A percentile compares a stretch with the other conserved stretches of the same genome.
Evolutionary conservation across 2,888 invertebrate genomes (phyloP).

Genomic region (Hirtodrosophila confusa): DNA sequence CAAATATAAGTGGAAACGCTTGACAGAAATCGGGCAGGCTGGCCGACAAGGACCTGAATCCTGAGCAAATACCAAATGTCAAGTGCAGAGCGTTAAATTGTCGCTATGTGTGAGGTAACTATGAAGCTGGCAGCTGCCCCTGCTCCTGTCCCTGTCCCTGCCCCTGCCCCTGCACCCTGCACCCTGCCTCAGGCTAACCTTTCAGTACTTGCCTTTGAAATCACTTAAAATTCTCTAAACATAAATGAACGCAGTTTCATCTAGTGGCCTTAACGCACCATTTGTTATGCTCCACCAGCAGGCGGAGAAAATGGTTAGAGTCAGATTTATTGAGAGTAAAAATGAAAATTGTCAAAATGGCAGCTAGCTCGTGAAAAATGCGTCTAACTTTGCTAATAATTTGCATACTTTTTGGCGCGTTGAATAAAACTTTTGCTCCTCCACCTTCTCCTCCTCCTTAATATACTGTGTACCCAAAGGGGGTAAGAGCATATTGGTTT

Average conservation of each 20-base stretch:
- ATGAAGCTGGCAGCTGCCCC: slow-evolving; percentile 9
- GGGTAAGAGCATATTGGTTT: too few species aligned
- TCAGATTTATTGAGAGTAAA: slow-evolving; percentile 58
- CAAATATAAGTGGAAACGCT: slow-evolving; percentile 12
- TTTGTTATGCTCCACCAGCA: slow-evolving; percentile 31
- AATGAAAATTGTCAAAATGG: slow-evolving; percentile 63
- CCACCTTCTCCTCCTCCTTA: slow-evolving; percentile 4
- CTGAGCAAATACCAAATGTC: slow-evolving; percentile 67
- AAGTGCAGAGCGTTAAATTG: slow-evolving; percentile 75
- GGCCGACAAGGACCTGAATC: slow-evolving; percentile 38
- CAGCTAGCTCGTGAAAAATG: slow-evolving; percentile 62
- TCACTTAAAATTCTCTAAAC: slow-evolving; percentile 45
- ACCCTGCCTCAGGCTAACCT: slow-evolving; percentile 32
- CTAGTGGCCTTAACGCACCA: slow-evolving; percentile 15
- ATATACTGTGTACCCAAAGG: too few species aligned
- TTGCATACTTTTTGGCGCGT: slow-evolving; percentile 73
- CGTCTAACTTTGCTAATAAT: slow-evolving; percentile 75
- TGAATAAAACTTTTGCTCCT: slow-evolving; percentile 46
- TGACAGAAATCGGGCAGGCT: slow-evolving; percentile 35
- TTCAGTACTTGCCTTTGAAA: slow-evolving; percentile 25
- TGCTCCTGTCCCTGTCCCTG: too few species aligned
- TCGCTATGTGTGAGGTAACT: slow-evolving; percentile 53
- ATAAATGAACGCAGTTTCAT: slow-evolving; percentile 44
- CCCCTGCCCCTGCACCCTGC: neutral
- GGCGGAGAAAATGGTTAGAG: slow-evolving; percentile 30